Evolutionary conservation across 2,797 vertebrate species (phyloP).

Genomic region (Tolypeutes matacus): DNA sequence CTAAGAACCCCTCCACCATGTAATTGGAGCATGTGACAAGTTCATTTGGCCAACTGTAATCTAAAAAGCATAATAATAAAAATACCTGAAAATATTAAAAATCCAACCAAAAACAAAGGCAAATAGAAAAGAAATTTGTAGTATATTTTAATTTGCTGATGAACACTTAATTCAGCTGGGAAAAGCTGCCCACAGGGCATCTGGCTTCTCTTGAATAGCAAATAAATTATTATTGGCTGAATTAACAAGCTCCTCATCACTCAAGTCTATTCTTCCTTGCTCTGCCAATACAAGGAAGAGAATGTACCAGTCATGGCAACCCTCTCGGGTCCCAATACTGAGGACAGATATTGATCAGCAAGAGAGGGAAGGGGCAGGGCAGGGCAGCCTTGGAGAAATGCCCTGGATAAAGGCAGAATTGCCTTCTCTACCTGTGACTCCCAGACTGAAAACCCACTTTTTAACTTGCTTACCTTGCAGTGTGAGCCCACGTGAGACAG

Average conservation of each 20-base stretch:
- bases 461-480: not conserved
- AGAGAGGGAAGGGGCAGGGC: not conserved
- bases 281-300: slow-evolving; percentile 18
- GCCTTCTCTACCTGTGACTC: not conserved
- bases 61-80: slow-evolving; percentile 58
- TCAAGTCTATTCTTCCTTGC: not conserved
- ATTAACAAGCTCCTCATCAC: slow-evolving; percentile 19
- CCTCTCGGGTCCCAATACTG: not conserved
- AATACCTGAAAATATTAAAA: not conserved
- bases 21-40: not conserved
- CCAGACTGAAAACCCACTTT: not conserved
- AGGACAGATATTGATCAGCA: not conserved
- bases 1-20: not conserved
- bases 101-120: slow-evolving; percentile 50
- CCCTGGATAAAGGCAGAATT: not conserved
- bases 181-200: not conserved
- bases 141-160: slow-evolving; percentile 67
- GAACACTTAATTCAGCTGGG: slow-evolving; percentile 40
- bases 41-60: not conserved
- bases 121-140: slow-evolving; percentile 40
- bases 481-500: not conserved
- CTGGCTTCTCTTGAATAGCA: slow-evolving; percentile 65
- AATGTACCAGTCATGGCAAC: not conserved
- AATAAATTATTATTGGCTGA: slow-evolving; percentile 63
- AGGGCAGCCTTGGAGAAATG: not conserved